Percentiles rank a stretch among this genome's conserved stretches.
Conservation (phyloP, 2,888 invertebrate genomes). For the Tupiocoris notatus region DNA sequence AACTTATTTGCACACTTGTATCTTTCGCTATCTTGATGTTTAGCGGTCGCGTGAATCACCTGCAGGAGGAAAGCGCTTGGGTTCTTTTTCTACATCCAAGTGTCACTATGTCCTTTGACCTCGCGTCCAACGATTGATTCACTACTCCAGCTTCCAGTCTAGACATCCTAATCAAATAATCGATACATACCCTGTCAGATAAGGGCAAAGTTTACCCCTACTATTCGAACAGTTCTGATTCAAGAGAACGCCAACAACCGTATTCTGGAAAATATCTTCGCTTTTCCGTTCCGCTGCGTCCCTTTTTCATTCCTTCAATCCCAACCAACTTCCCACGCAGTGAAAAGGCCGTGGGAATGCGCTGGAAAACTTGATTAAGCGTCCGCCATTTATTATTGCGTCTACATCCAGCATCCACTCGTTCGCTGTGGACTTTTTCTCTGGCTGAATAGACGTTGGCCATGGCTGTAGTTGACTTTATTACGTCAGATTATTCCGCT, state of each 20-base stretch:
- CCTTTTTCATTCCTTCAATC: neutral
- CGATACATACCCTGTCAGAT: neutral
- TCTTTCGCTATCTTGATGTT: no score
- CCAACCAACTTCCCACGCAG: neutral
- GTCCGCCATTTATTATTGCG: conserved; percentile 19
- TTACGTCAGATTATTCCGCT: neutral
- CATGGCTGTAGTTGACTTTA: neutral
- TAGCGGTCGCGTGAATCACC: no score
- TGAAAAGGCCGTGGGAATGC: neutral
- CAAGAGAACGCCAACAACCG: neutral
- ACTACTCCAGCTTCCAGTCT: neutral
- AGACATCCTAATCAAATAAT: neutral
- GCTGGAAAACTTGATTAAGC: conserved; percentile 12
- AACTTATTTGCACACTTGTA: no score
- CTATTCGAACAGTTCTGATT: neutral
- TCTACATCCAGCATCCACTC: neutral
- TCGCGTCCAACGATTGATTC: neutral
- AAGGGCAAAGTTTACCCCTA: neutral
- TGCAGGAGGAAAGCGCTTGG: no score
- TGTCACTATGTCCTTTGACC: neutral
- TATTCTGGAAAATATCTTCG: neutral
- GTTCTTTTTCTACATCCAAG: no score
- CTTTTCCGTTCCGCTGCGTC: neutral
- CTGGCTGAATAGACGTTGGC: neutral
- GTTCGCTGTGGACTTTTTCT: neutral